A percentile compares a stretch with the other conserved stretches of the same genome.
These are phyloP conservation scores for Lepetodrilus schrolli DNA, from an alignment of 2,888 invertebrate genomes.

Conservation along the genomic window DNA sequence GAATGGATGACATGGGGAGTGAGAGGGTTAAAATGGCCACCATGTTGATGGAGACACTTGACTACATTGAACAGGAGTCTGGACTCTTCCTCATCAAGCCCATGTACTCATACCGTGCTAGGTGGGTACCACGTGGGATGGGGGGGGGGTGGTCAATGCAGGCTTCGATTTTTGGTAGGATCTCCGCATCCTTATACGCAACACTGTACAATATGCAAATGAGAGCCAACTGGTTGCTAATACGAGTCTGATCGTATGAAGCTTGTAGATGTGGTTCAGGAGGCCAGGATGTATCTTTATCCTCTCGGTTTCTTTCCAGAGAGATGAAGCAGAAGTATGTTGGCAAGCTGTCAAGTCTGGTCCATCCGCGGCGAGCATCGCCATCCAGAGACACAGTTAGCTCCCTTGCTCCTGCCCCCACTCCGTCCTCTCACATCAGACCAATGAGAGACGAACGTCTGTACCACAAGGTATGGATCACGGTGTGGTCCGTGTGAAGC, in stretches of 20 bases:
- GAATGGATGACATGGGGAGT: constrained; percentile 70
- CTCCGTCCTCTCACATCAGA: constrained; percentile 55
- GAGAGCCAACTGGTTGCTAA: no score
- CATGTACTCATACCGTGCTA: constrained; percentile 71
- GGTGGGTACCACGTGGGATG: no score
- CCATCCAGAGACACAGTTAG: constrained; percentile 51
- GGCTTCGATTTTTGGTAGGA: no score
- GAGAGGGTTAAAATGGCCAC: constrained; percentile 67
- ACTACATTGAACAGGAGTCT: constrained; percentile 71
- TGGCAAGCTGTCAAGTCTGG: constrained; percentile 58
- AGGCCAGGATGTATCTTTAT: no score
- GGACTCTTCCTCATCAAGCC: constrained; percentile 75
- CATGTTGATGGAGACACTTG: constrained; percentile 70
- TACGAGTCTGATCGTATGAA: no score
- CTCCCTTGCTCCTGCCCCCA: constrained; percentile 62
- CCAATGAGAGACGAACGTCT: constrained; percentile 31
- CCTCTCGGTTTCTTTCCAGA: no score
- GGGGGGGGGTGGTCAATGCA: no score
- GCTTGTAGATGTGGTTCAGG: no score
- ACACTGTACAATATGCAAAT: no score
- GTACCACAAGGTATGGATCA: background rate
- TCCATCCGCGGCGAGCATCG: constrained; percentile 48
- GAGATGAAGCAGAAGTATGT: constrained; percentile 56
- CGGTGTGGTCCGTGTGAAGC: no score
- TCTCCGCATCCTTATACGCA: no score